Evolutionary conservation across 2,888 invertebrate genomes (phyloP).

Genomic region (Laspeyria flexula): DNA sequence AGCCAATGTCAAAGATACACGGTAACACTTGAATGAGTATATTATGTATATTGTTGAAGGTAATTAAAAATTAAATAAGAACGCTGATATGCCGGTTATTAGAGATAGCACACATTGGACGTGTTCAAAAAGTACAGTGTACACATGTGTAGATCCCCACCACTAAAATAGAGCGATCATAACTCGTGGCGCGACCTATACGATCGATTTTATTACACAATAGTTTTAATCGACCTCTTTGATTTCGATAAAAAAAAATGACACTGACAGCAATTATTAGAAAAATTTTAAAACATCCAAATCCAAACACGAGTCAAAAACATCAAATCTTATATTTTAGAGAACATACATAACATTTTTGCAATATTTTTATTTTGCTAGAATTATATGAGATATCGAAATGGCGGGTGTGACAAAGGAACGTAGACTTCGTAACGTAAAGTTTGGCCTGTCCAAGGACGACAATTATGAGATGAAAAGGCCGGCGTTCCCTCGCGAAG

Average conservation of each 20-base stretch:
- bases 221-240: constrained; percentile 9
- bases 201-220: not conserved
- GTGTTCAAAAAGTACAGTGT: no score
- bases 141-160: no score
- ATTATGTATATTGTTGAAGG: no score
- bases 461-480: constrained; percentile 63
- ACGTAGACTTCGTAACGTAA: constrained; percentile 68
- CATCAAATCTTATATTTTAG: constrained; percentile 34
- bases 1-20: no score
- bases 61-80: no score
- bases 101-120: not conserved
- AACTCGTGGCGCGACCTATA: no score
- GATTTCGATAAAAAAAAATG: not conserved
- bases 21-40: no score
- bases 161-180: no score
- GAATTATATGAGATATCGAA: constrained; percentile 35
- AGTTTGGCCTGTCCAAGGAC: constrained; percentile 73
- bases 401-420: constrained; percentile 59
- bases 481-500: constrained; percentile 49
- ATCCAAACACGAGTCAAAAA: constrained; percentile 22
- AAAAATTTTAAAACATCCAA: constrained; percentile 7
- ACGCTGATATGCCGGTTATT: no score
- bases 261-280: not conserved
- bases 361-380: constrained; percentile 59
- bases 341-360: constrained; percentile 41